Percentiles rank a stretch among this genome's conserved stretches.
Evolutionary conservation across 2,113 vertebrate genomes (phyloP).

Genomic region (Pelodiscus sinensis): DNA sequence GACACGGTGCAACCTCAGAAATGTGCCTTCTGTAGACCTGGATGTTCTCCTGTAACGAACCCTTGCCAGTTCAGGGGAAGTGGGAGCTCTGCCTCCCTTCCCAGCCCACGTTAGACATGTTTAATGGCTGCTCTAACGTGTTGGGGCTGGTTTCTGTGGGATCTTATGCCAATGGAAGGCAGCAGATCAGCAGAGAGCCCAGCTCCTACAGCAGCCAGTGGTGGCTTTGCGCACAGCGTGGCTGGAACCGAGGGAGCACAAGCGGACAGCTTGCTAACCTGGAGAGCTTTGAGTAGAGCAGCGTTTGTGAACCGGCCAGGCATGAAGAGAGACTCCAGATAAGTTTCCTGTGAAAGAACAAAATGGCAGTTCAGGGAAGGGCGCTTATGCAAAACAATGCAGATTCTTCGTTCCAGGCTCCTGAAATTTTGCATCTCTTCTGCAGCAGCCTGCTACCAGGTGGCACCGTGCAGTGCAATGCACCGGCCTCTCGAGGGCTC

Average conservation of each 20-base stretch:
- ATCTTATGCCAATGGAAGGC: neutral
- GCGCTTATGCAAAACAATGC: neutral
- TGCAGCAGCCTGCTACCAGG: neutral
- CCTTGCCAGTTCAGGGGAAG: neutral
- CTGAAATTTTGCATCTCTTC: neutral
- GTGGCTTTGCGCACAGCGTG: neutral
- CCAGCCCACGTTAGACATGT: neutral
- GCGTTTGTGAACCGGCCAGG: slow-evolving; percentile 85
- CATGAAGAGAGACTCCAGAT: slow-evolving; percentile 88
- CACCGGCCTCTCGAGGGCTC: neutral
- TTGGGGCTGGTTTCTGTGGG: neutral
- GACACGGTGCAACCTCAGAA: neutral
- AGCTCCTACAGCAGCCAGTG: neutral
- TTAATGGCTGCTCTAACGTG: neutral
- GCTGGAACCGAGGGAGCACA: neutral
- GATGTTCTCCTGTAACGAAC: neutral
- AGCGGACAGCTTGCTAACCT: slow-evolving; percentile 73
- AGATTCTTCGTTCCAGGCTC: neutral
- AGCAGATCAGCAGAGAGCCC: neutral
- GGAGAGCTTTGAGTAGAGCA: slow-evolving; percentile 90
- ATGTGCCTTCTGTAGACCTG: neutral
- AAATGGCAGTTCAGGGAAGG: neutral
- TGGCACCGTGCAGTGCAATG: neutral
- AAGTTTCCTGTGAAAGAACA: slow-evolving; percentile 84
- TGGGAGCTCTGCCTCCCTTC: neutral